Conservation (phyloP, 2,888 invertebrate species). For the Lymantria monacha region DNA sequence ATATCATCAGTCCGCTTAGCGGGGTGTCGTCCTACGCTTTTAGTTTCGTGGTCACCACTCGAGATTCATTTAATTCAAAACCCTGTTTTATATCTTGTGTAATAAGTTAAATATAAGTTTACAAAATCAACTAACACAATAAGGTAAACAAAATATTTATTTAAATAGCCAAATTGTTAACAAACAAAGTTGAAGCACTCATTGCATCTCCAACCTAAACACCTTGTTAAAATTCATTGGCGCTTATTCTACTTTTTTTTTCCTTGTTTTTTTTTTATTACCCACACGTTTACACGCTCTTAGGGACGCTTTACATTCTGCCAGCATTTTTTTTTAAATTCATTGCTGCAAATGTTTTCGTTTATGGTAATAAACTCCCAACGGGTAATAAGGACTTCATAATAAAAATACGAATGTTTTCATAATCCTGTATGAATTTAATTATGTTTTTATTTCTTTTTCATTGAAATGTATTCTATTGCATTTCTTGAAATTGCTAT, state of each 20-base stretch:
- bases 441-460: not conserved
- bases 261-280: slow-evolving; percentile 32
- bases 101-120: too few relatives aligned
- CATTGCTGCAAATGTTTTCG: slow-evolving; percentile 19
- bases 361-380: slow-evolving; percentile 28
- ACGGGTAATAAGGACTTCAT: not conserved
- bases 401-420: slow-evolving; percentile 2
- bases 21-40: too few relatives aligned
- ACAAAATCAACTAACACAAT: too few relatives aligned
- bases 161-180: too few relatives aligned
- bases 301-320: slow-evolving; percentile 22
- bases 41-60: too few relatives aligned
- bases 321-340: slow-evolving; percentile 33
- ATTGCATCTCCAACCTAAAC: slow-evolving; percentile 11
- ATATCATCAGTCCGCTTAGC: too few relatives aligned
- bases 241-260: slow-evolving; percentile 38
- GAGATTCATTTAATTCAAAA: too few relatives aligned
- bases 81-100: too few relatives aligned
- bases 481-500: too few relatives aligned
- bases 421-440: slow-evolving; percentile 7
- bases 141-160: too few relatives aligned
- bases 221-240: slow-evolving; percentile 52
- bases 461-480: too few relatives aligned
- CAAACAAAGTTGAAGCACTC: not conserved
- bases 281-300: slow-evolving; percentile 27